phyloP scores from a whole-genome alignment of 2,888 invertebrate species.

The Amblyteles armatorius region DNA sequence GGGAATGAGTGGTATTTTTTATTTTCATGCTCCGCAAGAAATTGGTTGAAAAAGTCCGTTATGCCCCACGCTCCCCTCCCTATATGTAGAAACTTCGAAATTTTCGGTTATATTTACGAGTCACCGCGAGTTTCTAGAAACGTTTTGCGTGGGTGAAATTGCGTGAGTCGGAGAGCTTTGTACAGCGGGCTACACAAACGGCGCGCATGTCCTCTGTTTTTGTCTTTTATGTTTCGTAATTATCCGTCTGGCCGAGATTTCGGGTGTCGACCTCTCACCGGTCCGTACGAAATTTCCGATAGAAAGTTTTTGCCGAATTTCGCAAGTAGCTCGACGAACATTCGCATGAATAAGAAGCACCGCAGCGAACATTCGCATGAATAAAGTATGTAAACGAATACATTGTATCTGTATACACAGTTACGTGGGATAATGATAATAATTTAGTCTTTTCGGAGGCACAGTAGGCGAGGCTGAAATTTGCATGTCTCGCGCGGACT shows the following conservation, averaged over 20 bases:
- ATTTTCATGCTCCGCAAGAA: neutral
- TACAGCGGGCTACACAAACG: neutral
- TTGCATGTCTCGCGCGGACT: slow-evolving; percentile 11
- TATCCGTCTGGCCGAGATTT: slow-evolving; percentile 50
- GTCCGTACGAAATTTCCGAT: slow-evolving; percentile 24
- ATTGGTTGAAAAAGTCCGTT: neutral
- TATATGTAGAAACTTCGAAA: neutral
- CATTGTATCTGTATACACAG: slow-evolving; percentile 11
- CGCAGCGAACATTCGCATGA: neutral
- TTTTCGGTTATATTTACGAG: neutral
- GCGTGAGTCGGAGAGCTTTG: neutral
- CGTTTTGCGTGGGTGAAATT: slow-evolving; percentile 18
- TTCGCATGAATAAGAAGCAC: slow-evolving; percentile 1
- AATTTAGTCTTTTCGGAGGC: neutral
- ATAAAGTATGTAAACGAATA: neutral
- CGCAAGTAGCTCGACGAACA: neutral
- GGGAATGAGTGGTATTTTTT: too few species aligned
- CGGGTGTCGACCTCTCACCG: slow-evolving; percentile 44
- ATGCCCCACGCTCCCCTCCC: neutral
- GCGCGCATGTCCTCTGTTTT: neutral
- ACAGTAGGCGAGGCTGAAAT: slow-evolving; percentile 11
- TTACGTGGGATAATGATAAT: slow-evolving; percentile 10
- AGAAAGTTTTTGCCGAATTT: slow-evolving; percentile 47
- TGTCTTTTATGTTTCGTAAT: slow-evolving; percentile 34
- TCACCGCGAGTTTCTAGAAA: slow-evolving; percentile 11